Evolutionary conservation across 2,113 vertebrate genomes (phyloP).

Genomic region (Verasper variegatus): DNA sequence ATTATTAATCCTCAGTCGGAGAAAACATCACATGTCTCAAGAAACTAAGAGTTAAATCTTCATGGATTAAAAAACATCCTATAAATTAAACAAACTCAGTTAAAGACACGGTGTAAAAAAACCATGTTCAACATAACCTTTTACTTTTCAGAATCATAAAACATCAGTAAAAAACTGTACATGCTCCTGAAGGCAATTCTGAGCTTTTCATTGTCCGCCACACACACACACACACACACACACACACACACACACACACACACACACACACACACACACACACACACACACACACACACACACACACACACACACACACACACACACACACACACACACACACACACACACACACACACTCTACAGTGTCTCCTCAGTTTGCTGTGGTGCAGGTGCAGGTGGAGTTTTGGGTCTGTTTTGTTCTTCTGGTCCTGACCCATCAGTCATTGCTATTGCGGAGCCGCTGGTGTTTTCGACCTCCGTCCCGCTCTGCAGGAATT

Average conservation of each 20-base stretch:
- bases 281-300: slow-evolving; percentile 29
- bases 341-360: slow-evolving; percentile 18
- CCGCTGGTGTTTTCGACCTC: slow-evolving; percentile 71
- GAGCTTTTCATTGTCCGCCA: slow-evolving; percentile 4
- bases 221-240: slow-evolving; percentile 33
- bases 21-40: too few relatives aligned
- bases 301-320: slow-evolving; percentile 19
- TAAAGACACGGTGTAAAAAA: not conserved
- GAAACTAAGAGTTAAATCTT: not conserved
- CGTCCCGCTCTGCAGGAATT: slow-evolving; percentile 88
- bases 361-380: slow-evolving; percentile 67
- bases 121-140: not conserved
- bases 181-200: slow-evolving; percentile 35
- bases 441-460: slow-evolving; percentile 45
- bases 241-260: slow-evolving; percentile 25
- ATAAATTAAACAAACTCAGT: not conserved
- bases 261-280: slow-evolving; percentile 26
- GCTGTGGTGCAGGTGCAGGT: slow-evolving; percentile 33
- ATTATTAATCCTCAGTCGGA: too few relatives aligned
- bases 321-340: slow-evolving; percentile 32
- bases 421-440: slow-evolving; percentile 49
- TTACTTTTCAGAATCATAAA: slow-evolving; percentile 13
- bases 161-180: slow-evolving; percentile 28
- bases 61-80: not conserved
- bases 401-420: slow-evolving; percentile 58